Evolutionary conservation across 2,797 vertebrate genomes (phyloP), one percentile per base, ranked within the genome.

Genomic region (Potorous gilbertii): DNA sequence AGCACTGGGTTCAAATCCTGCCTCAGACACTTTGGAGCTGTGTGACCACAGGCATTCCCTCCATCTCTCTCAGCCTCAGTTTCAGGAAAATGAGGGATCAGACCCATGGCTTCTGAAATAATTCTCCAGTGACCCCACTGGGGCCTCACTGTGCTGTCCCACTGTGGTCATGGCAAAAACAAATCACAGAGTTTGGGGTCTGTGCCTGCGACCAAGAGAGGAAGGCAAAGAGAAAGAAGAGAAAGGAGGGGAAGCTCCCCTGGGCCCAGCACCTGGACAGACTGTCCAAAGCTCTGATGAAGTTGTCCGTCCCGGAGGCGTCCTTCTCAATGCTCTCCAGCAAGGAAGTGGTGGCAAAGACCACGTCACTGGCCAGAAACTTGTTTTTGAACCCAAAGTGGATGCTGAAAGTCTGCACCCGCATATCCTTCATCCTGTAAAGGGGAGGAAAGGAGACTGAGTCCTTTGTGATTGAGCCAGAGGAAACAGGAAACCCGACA

Each of bases 381-480:
- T 99, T 99, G 97, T 99, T 99, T 98, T 99, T 99, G 97, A 99
- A 99, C 92, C 99, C 99, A 96, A 99, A 99, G 97, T 99, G 99
- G 96, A 99, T 99, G 9, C 99, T 99, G 96, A 99, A 99, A 0
- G 99, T 99, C 98, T 99, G 99, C 62, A 99, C 97, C 46, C 99
- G 99, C 97, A 99, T 99, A 96, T 99, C 99, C 97, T 99, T 99
- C 99, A 99, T 99, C 91, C 99, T 99, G 98, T 95, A 95, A 97
- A 62, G 6, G 74, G 56, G 56, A 94, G 74, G 74, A 0, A 3
- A 91, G 0, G 3, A 0, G 0, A 5, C 6, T 14, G 93, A n/a
- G 46, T 28, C 40, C 40, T 50, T 3, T 0, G 0, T 2, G 90
- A 5, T 5, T 8, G 14, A 13, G 62, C 1, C 1, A 31, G n/a